Conservation (phyloP, 2,113 vertebrate species). For the Bostrychus sinensis region DNA sequence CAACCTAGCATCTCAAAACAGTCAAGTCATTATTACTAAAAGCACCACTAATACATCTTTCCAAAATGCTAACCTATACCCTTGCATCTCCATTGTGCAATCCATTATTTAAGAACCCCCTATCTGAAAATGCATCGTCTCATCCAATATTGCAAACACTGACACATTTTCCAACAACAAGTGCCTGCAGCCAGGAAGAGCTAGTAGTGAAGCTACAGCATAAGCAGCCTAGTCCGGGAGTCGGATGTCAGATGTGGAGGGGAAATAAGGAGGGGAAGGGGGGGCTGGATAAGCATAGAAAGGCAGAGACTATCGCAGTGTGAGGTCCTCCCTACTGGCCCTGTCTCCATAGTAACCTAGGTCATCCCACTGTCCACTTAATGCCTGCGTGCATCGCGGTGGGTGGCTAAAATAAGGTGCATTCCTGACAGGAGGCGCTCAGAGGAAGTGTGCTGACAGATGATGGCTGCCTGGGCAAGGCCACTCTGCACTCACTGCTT, state of each 20-base stretch:
- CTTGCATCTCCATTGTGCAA: too few relatives aligned
- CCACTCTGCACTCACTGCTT: conserved; percentile 12
- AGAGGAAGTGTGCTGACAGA: conserved; percentile 43
- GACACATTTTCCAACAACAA: background rate
- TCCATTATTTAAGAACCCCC: too few relatives aligned
- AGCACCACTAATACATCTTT: too few relatives aligned
- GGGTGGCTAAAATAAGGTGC: conserved; percentile 44
- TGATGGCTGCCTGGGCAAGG: conserved; percentile 29
- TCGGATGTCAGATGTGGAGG: conserved; percentile 6
- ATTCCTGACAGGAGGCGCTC: conserved; percentile 37
- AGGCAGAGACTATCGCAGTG: conserved; percentile 35
- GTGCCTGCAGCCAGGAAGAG: background rate
- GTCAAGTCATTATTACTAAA: too few relatives aligned
- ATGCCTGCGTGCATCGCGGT: conserved; percentile 33
- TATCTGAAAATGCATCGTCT: too few relatives aligned
- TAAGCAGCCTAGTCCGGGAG: too few relatives aligned
- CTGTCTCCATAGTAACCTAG: conserved; percentile 67
- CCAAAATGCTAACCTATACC: too few relatives aligned
- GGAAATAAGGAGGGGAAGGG: background rate
- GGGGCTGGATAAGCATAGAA: conserved; percentile 2
- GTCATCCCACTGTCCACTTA: conserved; percentile 56
- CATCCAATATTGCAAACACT: background rate
- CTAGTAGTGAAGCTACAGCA: background rate
- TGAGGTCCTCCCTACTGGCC: conserved; percentile 57
- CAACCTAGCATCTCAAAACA: too few relatives aligned